A percentile compares a stretch with the other conserved stretches of the same genome.
phyloP scores from a whole-genome alignment of 2,113 vertebrate genomes.

The Rana temporaria region DNA sequence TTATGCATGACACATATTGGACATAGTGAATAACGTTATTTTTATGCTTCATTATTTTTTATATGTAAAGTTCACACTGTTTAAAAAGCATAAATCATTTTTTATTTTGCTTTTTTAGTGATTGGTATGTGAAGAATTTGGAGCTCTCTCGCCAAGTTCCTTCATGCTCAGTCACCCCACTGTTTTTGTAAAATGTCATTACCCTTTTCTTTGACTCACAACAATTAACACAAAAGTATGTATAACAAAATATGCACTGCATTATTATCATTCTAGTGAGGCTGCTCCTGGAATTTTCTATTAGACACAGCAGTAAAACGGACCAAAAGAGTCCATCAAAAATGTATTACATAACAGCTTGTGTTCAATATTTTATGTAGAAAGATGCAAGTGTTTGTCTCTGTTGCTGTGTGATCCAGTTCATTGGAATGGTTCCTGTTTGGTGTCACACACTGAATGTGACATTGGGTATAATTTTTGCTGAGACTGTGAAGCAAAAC shows the following conservation, averaged over 20 bases:
- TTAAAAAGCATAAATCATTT: slow-evolving; percentile 19
- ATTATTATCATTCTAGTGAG: too few species aligned
- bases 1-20: slow-evolving; percentile 22
- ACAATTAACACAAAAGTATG: not conserved
- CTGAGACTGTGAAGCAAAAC: too few species aligned
- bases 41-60: slow-evolving; percentile 31
- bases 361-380: too few species aligned
- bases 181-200: slow-evolving; percentile 3
- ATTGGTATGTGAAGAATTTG: slow-evolving; percentile 36
- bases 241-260: not conserved
- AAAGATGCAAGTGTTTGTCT: too few species aligned
- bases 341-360: too few species aligned
- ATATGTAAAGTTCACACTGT: slow-evolving; percentile 27
- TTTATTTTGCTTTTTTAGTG: slow-evolving; percentile 8
- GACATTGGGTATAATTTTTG: too few species aligned
- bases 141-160: slow-evolving; percentile 12
- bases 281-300: too few species aligned
- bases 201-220: not conserved
- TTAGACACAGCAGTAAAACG: too few species aligned
- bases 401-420: too few species aligned
- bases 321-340: too few species aligned
- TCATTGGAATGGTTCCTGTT: too few species aligned
- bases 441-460: too few species aligned
- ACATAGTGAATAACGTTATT: not conserved
- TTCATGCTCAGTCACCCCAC: not conserved